phyloP scores from a whole-genome alignment of 1,140 invertebrate species.

The Tyrophagus putrescentiae region DNA sequence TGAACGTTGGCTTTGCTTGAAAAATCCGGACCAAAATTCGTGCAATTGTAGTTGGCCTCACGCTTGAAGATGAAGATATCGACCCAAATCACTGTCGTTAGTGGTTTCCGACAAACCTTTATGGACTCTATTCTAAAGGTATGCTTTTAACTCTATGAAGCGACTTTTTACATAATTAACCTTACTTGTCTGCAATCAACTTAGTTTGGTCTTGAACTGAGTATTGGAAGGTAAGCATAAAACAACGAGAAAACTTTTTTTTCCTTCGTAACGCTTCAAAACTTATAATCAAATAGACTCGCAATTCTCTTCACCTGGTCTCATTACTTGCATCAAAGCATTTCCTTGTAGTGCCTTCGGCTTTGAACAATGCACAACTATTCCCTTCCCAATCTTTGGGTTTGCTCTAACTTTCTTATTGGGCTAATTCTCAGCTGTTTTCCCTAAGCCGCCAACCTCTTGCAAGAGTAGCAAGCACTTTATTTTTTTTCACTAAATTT shows the following conservation, averaged over 20 bases:
- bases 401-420: too few species aligned
- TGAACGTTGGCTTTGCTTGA: conserved; percentile 8
- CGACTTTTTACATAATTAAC: conserved; percentile 19
- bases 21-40: conserved; percentile 6
- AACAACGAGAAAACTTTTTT: too few species aligned
- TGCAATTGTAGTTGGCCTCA: neutral
- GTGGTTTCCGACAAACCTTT: too few species aligned
- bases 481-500: too few species aligned
- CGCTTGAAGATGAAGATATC: conserved; percentile 42
- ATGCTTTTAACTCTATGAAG: conserved; percentile 26
- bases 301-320: neutral
- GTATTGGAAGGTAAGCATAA: conserved; percentile 61
- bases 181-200: conserved; percentile 8
- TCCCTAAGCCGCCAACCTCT: too few species aligned
- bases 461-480: too few species aligned
- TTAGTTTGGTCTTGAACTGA: conserved; percentile 35
- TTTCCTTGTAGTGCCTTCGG: conserved; percentile 25
- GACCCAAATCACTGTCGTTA: conserved; percentile 78
- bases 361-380: neutral
- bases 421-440: too few species aligned
- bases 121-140: conserved; percentile 81
- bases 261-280: conserved; percentile 4
- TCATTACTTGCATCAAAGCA: conserved; percentile 12
- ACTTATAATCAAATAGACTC: conserved; percentile 5
- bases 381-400: neutral